Conservation (phyloP, 2,797 vertebrate species). For the Poeciliopsis infans region DNA sequence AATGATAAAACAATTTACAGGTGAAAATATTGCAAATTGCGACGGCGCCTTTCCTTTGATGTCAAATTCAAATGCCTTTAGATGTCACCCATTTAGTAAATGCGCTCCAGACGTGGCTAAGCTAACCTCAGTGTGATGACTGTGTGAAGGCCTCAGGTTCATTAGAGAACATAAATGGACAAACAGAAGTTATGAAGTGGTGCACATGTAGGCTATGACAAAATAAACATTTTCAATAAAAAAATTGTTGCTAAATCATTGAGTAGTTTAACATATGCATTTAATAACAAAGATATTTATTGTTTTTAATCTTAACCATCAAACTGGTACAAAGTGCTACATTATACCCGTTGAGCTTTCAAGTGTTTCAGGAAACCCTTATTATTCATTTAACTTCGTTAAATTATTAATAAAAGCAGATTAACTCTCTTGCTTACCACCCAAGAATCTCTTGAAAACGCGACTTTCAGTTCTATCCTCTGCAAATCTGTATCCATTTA, state of each 20-base stretch:
- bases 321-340: no score
- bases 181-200: background rate
- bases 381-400: no score
- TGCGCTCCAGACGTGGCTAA: background rate
- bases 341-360: no score
- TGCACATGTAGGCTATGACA: background rate
- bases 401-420: background rate
- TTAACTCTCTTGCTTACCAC: background rate
- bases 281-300: no score
- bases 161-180: background rate
- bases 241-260: no score
- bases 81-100: background rate
- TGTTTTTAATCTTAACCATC: no score
- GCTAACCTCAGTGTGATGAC: background rate
- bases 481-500: background rate
- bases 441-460: background rate
- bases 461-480: background rate
- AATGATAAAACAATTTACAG: background rate
- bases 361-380: no score
- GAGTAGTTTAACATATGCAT: no score
- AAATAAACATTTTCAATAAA: no score
- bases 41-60: background rate
- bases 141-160: background rate
- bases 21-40: background rate
- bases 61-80: background rate